Evolutionary conservation across 64 coral and sea anemone species (phyloP).

Genomic region (Trachythela sp.): DNA sequence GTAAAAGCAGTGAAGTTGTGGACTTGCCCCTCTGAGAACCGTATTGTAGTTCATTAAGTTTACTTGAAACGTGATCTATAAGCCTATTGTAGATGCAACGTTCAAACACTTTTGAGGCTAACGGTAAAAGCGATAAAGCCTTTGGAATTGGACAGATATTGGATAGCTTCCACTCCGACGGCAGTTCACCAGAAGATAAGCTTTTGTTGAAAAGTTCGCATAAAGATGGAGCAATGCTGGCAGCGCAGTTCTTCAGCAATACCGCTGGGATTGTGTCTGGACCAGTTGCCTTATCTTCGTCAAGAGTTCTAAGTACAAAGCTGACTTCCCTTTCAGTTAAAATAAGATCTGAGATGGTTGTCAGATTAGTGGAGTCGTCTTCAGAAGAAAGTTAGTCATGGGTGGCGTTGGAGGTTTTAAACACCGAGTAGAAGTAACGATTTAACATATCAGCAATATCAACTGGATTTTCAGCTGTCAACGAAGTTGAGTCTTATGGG

Average conservation of each 20-base stretch:
- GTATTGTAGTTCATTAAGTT: background rate
- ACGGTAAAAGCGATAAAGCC: background rate
- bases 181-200: background rate
- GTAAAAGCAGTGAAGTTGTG: background rate
- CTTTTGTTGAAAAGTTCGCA: constrained; percentile 36
- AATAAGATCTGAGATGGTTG: background rate
- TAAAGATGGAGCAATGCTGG: background rate
- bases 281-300: constrained; percentile 32
- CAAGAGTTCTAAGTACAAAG: background rate
- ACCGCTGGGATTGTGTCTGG: constrained; percentile 24
- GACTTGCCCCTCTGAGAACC: background rate
- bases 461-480: constrained; percentile 10
- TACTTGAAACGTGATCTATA: background rate
- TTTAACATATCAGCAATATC: constrained; percentile 16
- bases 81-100: background rate
- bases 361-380: background rate
- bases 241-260: constrained; percentile 19
- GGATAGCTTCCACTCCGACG: background rate
- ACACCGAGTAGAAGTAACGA: constrained; percentile 24
- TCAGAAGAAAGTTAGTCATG: background rate
- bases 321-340: background rate
- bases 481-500: background rate
- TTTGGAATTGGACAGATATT: background rate
- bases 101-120: background rate
- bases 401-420: background rate